Evolutionary conservation across 1,140 invertebrate species (phyloP), one percentile per base, ranked within the genome.

Genomic region (Drosophila oshimai): DNA sequence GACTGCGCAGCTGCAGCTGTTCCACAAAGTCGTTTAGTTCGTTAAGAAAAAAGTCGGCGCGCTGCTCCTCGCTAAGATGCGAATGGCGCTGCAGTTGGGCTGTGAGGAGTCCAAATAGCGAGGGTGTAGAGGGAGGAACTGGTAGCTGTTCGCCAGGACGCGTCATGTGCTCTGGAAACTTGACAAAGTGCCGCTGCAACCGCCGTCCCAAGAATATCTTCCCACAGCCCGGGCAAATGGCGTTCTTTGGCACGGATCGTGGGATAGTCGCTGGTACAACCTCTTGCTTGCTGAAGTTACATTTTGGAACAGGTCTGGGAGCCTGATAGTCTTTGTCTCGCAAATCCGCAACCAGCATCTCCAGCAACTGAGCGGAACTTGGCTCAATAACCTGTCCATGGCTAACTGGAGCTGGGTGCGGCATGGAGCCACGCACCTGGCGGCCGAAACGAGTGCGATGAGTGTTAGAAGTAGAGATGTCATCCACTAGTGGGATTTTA

Each of bases 181-280:
- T 81, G n/a, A 74, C 72, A 51, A 76, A 90, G 62, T 90, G 89
- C 0, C 81, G 72, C 60, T 89, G 74, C 54, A 90, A 17, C 2
- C 88, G 78, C 12, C 80, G 86, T 0, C 89, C 89, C 42, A 90
- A 33, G 36, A 90, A 90, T 24, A 90, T 90, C 65, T 90, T 90
- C 4, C 78, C 74, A 36, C 89, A 90, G 4, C 78, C 80, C 1
- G 80, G 87, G 31, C 89, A 90, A 46, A 89, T 74, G 3, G 88
- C 71, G 18, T 88, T 72, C 6, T 61, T 71, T 9, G 89, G 88
- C 12, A 90, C 70, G 28, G 71, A 12, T 0, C 89, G 71, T 24
- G 37, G 6, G 0, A 47, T 12, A 4, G 41, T n/a, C 15, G 47
- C n/a, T 4, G 36, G 10, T 7, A 6, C n/a, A 22, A 9, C 2